Conservation (phyloP, 2,113 vertebrate species). For the Oncorhynchus gorbuscha region DNA sequence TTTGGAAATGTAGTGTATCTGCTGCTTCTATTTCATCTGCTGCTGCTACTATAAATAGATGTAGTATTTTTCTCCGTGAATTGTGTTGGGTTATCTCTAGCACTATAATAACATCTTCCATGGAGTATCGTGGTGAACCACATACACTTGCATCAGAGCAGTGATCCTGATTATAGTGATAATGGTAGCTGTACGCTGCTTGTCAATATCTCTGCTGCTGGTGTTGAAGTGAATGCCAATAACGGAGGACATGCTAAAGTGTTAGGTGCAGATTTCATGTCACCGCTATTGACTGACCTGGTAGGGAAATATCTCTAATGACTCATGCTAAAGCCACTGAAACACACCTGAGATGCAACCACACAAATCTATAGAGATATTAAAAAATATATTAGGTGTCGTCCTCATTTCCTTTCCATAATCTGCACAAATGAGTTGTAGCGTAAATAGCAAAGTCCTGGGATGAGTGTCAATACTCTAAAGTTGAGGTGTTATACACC, state of each 20-base stretch:
- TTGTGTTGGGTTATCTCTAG: no score
- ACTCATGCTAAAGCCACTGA: slow-evolving; percentile 43
- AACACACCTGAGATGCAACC: not conserved
- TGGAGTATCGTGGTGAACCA: no score
- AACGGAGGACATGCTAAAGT: slow-evolving; percentile 36
- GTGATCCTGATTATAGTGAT: no score
- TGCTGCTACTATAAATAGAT: no score
- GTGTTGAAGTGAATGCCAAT: slow-evolving; percentile 68
- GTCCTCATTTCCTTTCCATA: no score
- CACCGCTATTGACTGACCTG: slow-evolving; percentile 61
- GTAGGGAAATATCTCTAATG: slow-evolving; percentile 56
- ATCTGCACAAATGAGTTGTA: slow-evolving; percentile 6
- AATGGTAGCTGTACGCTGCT: slow-evolving; percentile 33
- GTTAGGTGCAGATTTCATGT: slow-evolving; percentile 60
- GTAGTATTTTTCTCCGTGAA: no score
- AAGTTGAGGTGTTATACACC: not conserved
- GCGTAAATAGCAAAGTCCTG: slow-evolving; percentile 12
- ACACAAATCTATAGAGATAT: slow-evolving; percentile 5
- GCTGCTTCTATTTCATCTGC: not conserved
- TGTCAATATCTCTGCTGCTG: slow-evolving; percentile 60
- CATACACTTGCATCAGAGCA: slow-evolving; percentile 37
- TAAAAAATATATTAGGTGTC: not conserved
- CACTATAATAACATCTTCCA: slow-evolving; percentile 42
- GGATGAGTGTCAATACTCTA: slow-evolving; percentile 14
- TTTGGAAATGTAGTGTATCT: slow-evolving; percentile 39